Conservation (phyloP, 2,888 invertebrate species). For the Sarcophaga rosellei region DNA sequence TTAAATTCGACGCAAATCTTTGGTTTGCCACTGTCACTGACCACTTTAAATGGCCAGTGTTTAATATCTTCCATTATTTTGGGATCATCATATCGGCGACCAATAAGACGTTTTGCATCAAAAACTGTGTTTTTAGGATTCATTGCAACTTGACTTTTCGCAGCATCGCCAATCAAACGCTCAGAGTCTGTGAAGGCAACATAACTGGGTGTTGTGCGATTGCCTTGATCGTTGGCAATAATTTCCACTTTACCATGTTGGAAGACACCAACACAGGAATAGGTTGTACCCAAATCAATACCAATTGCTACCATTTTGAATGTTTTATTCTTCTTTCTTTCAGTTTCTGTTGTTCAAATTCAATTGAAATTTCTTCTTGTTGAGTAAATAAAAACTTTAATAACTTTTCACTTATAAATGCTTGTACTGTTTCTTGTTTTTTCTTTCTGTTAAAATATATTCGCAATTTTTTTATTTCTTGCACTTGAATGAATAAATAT, state of each 20-base stretch:
- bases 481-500: neutral
- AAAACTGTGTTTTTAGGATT: constrained; percentile 94
- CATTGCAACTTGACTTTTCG: constrained; percentile 93
- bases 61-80: constrained; percentile 96
- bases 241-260: constrained; percentile 92
- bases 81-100: constrained; percentile 92
- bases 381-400: no score
- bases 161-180: constrained; percentile 87
- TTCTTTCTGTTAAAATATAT: no score
- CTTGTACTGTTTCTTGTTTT: no score
- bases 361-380: neutral
- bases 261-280: constrained; percentile 92
- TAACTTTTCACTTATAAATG: neutral
- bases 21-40: constrained; percentile 90
- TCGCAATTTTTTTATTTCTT: neutral
- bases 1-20: constrained; percentile 93
- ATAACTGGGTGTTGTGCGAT: constrained; percentile 77
- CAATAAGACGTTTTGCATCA: constrained; percentile 97
- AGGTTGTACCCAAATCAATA: constrained; percentile 77
- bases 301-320: no score
- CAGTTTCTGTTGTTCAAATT: neutral
- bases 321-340: constrained; percentile 70
- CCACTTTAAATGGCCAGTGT: constrained; percentile 96
- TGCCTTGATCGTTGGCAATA: constrained; percentile 91
- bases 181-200: constrained; percentile 93